A percentile compares a stretch with the other conserved stretches of the same genome.
phyloP scores from a whole-genome alignment of 2,888 invertebrate genomes.

The Orthosia gracilis region DNA sequence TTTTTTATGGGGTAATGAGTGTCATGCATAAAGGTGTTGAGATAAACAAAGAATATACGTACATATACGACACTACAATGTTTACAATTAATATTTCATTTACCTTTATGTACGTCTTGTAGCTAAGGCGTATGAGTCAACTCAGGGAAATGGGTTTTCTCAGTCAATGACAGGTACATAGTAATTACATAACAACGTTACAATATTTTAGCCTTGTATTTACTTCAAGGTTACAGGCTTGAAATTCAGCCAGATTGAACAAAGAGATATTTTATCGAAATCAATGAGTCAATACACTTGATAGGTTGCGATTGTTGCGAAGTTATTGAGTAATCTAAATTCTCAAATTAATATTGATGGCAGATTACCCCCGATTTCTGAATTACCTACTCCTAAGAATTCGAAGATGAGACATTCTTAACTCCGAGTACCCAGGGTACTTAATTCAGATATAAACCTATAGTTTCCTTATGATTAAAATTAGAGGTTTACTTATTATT shows the following conservation, averaged over 20 bases:
- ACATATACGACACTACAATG: background rate
- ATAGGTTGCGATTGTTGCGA: background rate
- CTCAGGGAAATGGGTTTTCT: slow-evolving; percentile 39
- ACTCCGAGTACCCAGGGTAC: no score
- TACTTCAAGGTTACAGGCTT: slow-evolving; percentile 11
- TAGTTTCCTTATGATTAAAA: background rate
- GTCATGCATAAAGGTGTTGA: slow-evolving; percentile 17
- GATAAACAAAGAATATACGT: slow-evolving; percentile 28
- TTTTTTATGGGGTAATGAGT: slow-evolving; percentile 26
- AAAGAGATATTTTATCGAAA: background rate
- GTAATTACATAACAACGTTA: slow-evolving; percentile 21
- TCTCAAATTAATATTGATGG: background rate
- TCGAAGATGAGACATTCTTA: no score
- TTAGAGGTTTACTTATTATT: background rate
- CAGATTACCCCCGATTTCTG: background rate
- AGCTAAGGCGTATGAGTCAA: slow-evolving; percentile 33
- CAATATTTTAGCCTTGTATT: slow-evolving; percentile 14
- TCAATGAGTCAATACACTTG: background rate
- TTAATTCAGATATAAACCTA: no score
- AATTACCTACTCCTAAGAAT: no score
- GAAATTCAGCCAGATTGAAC: background rate
- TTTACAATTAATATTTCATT: no score
- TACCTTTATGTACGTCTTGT: no score
- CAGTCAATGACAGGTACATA: slow-evolving; percentile 28
- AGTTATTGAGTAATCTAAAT: background rate